Conservation (phyloP, 2,113 vertebrate genomes). For the Perca schrenkii region DNA sequence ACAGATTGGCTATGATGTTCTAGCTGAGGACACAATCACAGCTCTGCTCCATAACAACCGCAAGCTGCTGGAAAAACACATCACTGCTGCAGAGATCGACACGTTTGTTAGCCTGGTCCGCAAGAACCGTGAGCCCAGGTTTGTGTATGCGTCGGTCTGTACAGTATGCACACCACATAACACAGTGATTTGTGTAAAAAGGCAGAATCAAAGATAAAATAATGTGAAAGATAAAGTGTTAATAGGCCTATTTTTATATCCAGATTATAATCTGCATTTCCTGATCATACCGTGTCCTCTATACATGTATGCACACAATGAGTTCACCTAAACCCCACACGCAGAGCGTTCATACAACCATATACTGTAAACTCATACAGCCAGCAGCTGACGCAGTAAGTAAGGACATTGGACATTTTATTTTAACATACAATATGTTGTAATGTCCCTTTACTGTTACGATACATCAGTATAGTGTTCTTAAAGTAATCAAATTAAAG, state of each 20-base stretch:
- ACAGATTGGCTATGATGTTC: conserved; percentile 98
- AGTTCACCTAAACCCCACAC: background rate
- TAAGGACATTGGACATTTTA: background rate
- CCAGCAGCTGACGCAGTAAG: background rate
- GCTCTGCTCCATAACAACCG: conserved; percentile 98
- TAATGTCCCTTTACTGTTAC: background rate
- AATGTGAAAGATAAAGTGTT: background rate
- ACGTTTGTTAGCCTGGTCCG: conserved; percentile 98
- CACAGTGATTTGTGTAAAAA: background rate
- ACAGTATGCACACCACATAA: background rate
- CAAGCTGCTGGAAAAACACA: conserved; percentile 98
- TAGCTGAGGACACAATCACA: conserved; percentile 98
- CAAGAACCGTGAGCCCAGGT: conserved; percentile 98
- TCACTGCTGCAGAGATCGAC: conserved; percentile 97
- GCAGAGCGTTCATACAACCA: background rate
- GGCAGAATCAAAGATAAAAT: background rate
- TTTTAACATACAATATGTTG: background rate
- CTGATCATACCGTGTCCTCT: background rate
- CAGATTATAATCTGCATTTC: background rate
- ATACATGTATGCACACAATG: background rate
- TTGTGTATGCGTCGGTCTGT: conserved; percentile 51
- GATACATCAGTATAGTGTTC: no score
- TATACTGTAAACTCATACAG: background rate
- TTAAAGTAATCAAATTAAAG: conserved; percentile 2
- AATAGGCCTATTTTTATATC: background rate